Percentiles rank a stretch among this genome's conserved stretches.
phyloP scores from a whole-genome alignment of 2,797 vertebrate genomes.

The Rhabdomys pumilio region DNA sequence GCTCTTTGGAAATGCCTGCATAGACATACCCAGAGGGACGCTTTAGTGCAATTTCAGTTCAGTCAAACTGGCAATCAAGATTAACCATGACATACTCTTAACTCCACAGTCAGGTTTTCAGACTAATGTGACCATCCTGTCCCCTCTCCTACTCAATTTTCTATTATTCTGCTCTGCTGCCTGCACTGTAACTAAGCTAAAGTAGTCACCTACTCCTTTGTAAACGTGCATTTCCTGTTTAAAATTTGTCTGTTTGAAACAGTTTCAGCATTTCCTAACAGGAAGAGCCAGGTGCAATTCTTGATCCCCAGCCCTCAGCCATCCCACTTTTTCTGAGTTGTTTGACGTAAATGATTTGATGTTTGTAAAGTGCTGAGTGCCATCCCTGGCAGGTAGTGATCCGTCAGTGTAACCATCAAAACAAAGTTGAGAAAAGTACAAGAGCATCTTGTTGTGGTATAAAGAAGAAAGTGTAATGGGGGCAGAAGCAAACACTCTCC shows the following conservation, averaged over 20 bases:
- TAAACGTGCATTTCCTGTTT: not conserved
- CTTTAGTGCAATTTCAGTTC: not conserved
- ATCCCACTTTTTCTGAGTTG: not conserved
- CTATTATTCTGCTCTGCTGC: not conserved
- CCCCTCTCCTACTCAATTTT: not conserved
- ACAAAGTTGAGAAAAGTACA: slow-evolving; percentile 58
- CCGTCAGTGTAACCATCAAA: slow-evolving; percentile 14
- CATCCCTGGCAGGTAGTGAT: not conserved
- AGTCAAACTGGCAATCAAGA: not conserved
- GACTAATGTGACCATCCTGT: not conserved
- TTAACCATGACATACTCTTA: not conserved
- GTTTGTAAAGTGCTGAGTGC: not conserved
- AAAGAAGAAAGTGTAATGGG: slow-evolving; percentile 52
- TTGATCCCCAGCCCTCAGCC: not conserved
- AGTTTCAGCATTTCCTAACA: not conserved
- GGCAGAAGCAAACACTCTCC: slow-evolving; percentile 1
- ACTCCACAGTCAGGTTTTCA: not conserved
- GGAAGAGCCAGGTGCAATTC: too few relatives aligned
- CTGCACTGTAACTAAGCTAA: not conserved
- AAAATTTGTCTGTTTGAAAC: not conserved
- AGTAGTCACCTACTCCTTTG: not conserved
- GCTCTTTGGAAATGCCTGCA: not conserved
- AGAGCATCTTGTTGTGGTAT: slow-evolving; percentile 51
- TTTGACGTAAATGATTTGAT: slow-evolving; percentile 12
- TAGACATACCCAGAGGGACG: not conserved